Conservation (phyloP, 2,113 vertebrate genomes). For the Nycticebus coucang region DNA sequence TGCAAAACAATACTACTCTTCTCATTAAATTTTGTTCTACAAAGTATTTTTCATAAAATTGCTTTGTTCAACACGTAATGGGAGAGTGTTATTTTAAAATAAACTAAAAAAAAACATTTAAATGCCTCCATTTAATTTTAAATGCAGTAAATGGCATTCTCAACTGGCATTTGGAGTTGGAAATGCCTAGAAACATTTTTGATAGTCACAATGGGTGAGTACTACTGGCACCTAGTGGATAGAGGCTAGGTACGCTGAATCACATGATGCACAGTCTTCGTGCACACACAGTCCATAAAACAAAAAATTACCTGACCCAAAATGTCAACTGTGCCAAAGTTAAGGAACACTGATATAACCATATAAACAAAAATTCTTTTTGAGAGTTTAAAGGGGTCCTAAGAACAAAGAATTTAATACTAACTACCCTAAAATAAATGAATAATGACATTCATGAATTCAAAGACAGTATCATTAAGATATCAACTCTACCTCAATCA, state of each 20-base stretch:
- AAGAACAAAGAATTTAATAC: not conserved
- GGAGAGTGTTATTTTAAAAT: not conserved
- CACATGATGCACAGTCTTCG: not conserved
- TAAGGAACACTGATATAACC: not conserved
- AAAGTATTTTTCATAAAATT: slow-evolving; percentile 26
- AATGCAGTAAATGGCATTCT: not conserved
- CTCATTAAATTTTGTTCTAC: not conserved
- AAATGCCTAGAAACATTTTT: not conserved
- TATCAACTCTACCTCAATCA: not conserved
- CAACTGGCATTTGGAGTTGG: not conserved
- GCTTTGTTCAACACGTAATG: not conserved
- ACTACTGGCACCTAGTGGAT: not conserved
- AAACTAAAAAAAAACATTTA: not conserved
- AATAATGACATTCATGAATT: not conserved
- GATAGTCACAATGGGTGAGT: not conserved
- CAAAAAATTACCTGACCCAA: not conserved
- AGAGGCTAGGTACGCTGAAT: not conserved
- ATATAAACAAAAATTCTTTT: not conserved
- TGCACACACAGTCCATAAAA: not conserved
- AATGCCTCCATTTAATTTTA: not conserved
- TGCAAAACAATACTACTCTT: not conserved
- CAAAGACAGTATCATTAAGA: not conserved
- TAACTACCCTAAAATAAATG: not conserved
- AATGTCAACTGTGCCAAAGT: not conserved
- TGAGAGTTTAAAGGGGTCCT: not conserved